Evolutionary conservation across 2,113 vertebrate species (phyloP).

Genomic region (Chlorodrepanis virens): DNA sequence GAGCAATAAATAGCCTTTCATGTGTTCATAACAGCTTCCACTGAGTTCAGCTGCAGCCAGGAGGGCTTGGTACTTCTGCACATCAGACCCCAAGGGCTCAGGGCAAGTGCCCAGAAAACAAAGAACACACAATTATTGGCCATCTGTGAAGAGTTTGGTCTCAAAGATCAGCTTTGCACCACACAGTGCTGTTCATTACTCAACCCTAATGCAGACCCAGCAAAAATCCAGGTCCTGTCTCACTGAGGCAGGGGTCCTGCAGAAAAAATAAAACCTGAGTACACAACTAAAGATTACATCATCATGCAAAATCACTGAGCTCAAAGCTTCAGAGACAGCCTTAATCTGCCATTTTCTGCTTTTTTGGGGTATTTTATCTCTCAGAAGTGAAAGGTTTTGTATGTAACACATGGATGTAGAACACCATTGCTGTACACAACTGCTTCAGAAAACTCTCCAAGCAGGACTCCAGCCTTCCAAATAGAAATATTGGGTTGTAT

Average conservation of each 20-base stretch:
- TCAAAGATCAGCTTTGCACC: constrained; percentile 35
- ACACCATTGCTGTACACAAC: neutral
- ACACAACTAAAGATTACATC: neutral
- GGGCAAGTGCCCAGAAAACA: constrained; percentile 28
- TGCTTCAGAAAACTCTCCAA: neutral
- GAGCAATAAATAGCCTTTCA: constrained; percentile 23
- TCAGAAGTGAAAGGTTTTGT: neutral
- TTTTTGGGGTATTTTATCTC: neutral
- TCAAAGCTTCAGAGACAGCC: neutral
- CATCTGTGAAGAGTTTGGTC: constrained; percentile 27
- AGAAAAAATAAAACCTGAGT: neutral
- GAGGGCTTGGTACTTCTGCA: constrained; percentile 26
- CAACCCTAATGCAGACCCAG: constrained; percentile 13
- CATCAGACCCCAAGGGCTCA: constrained; percentile 41
- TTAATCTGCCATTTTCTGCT: neutral
- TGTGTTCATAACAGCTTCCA: constrained; percentile 13
- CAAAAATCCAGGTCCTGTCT: neutral
- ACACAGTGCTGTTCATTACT: neutral
- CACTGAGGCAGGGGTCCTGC: neutral
- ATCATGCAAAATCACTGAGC: neutral
- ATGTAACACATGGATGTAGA: neutral
- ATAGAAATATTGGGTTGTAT: neutral
- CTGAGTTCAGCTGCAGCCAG: constrained; percentile 26
- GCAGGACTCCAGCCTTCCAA: neutral
- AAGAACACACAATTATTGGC: constrained; percentile 41